Percentiles rank a stretch among this genome's conserved stretches.
These are phyloP conservation scores for Notocelia uddmanniana DNA, from an alignment of 2,888 invertebrate species.

Conservation along the genomic window DNA sequence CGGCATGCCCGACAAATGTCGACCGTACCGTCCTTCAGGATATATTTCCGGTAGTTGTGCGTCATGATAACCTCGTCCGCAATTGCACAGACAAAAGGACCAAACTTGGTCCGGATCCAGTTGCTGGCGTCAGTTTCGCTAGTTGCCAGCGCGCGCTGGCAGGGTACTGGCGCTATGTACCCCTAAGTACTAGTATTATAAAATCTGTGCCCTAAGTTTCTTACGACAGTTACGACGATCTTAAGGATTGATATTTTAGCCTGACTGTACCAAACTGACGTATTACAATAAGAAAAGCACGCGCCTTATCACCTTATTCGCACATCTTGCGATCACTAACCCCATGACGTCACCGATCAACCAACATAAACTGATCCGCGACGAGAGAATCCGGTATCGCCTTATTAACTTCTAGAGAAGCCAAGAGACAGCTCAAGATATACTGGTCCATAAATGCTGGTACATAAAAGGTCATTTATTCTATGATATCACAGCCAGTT, in stretches of 20 bases:
- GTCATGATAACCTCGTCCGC: too few species aligned
- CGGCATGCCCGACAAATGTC: too few species aligned
- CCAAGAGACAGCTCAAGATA: slow-evolving; percentile 57
- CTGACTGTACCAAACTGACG: slow-evolving; percentile 48
- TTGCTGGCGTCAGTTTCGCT: too few species aligned
- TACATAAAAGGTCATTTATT: slow-evolving; percentile 10
- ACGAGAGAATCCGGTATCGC: slow-evolving; percentile 49
- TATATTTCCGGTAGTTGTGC: too few species aligned
- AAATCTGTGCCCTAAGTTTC: too few species aligned
- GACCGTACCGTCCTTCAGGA: too few species aligned
- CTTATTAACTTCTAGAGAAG: slow-evolving; percentile 41
- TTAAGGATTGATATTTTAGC: neutral
- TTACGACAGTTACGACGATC: too few species aligned
- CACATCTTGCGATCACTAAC: slow-evolving; percentile 52
- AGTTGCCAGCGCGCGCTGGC: too few species aligned
- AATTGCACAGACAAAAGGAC: too few species aligned
- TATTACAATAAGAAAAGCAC: slow-evolving; percentile 11
- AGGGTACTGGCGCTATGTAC: too few species aligned
- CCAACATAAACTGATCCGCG: slow-evolving; percentile 50
- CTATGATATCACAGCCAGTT: neutral
- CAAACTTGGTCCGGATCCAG: too few species aligned
- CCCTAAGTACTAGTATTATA: too few species aligned
- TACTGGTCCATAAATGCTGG: slow-evolving; percentile 53
- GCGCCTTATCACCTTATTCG: slow-evolving; percentile 1
- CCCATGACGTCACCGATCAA: slow-evolving; percentile 54